These are phyloP conservation scores for Deilephila elpenor DNA, from an alignment of 2,888 invertebrate genomes.

Conservation along the genomic window DNA sequence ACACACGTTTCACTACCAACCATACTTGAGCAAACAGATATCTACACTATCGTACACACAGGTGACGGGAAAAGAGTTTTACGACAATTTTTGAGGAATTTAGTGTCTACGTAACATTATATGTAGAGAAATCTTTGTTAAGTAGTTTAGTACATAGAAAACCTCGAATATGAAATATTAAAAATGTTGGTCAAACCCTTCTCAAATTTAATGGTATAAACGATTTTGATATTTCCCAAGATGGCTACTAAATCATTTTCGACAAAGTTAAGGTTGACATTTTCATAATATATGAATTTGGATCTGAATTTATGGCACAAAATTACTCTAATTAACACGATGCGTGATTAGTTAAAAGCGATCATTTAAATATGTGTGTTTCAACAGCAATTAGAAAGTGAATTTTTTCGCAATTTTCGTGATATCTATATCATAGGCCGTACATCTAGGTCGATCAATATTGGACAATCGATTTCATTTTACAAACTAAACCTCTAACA, in stretches of 20 bases:
- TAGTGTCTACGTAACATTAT: neutral
- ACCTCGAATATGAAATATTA: neutral
- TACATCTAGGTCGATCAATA: conserved; percentile 6
- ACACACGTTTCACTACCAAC: conserved; percentile 68
- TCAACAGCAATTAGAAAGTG: neutral
- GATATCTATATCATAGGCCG: neutral
- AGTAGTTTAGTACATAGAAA: neutral
- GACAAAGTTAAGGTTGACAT: conserved; percentile 2
- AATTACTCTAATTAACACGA: neutral
- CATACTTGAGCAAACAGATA: conserved; percentile 13
- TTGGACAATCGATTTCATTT: neutral
- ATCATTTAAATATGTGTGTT: neutral
- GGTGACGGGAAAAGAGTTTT: neutral
- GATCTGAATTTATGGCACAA: neutral
- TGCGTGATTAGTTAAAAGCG: neutral
- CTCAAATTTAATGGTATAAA: neutral
- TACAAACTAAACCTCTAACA: neutral
- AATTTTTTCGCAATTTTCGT: neutral
- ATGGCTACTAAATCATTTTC: neutral
- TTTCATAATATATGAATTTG: neutral
- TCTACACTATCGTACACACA: conserved; percentile 3
- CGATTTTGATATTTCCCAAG: neutral
- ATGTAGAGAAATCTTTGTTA: neutral
- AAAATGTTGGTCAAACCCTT: neutral
- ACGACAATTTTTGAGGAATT: too few relatives aligned